A percentile compares a stretch with the other conserved stretches of the same genome.
phyloP scores from a whole-genome alignment of 2,113 vertebrate genomes.

The Entosphenus tridentatus region DNA sequence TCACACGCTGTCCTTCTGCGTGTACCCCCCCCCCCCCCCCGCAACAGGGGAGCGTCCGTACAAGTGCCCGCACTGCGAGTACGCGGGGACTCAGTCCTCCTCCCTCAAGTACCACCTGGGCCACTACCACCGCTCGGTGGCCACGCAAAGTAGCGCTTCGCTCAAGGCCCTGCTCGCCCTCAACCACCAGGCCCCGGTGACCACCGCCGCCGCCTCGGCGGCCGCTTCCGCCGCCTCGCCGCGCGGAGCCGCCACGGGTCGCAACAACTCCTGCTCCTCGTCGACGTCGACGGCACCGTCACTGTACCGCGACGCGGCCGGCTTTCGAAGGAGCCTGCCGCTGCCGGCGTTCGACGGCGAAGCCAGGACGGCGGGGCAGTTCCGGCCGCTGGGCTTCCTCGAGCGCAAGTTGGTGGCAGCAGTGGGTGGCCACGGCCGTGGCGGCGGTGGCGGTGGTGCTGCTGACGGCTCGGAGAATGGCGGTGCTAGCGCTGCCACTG shows the following conservation, averaged over 20 bases:
- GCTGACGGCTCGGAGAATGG: not conserved
- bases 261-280: not conserved
- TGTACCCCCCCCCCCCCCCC: not conserved
- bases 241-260: not conserved
- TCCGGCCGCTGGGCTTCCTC: not conserved
- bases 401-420: not conserved
- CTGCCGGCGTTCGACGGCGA: not conserved
- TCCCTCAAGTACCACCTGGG: conserved; percentile 73
- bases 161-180: not conserved
- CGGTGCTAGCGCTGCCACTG: not conserved
- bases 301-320: not conserved
- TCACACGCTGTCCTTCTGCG: too few relatives aligned
- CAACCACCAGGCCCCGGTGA: not conserved
- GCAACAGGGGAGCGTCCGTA: conserved; percentile 54
- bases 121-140: conserved; percentile 34
- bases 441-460: too few relatives aligned
- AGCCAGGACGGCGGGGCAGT: not conserved
- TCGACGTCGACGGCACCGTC: not conserved
- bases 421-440: not conserved
- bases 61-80: conserved; percentile 77
- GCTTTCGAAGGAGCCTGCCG: not conserved
- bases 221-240: not conserved
- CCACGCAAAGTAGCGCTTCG: not conserved
- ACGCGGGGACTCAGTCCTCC: conserved; percentile 62
- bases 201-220: not conserved